Evolutionary conservation across 2,113 vertebrate genomes (phyloP).

Genomic region (Oostethus manadensis): DNA sequence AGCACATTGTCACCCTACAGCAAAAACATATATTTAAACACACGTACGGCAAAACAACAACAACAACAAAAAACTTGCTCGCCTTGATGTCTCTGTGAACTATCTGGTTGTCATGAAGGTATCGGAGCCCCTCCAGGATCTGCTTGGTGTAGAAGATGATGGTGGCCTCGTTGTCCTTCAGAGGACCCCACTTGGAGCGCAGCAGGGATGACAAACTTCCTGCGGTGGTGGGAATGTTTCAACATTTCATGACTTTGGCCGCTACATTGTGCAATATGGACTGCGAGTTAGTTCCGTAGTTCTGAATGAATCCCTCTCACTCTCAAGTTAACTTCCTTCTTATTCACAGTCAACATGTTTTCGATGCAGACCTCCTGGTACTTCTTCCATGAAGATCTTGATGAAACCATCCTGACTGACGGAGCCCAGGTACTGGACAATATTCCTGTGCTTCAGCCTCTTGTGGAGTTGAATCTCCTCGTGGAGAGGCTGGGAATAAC

Average conservation of each 20-base stretch:
- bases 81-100: slow-evolving; percentile 93
- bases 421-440: slow-evolving; percentile 88
- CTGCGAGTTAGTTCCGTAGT: not conserved
- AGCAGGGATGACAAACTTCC: slow-evolving; percentile 88
- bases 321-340: no score
- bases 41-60: not conserved
- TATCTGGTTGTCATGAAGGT: slow-evolving; percentile 89
- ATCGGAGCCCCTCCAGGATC: slow-evolving; percentile 84
- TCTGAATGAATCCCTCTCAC: not conserved
- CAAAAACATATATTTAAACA: slow-evolving; percentile 4
- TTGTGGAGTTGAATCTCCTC: slow-evolving; percentile 91
- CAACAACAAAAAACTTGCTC: not conserved
- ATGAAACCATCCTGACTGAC: slow-evolving; percentile 85
- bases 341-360: not conserved
- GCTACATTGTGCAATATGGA: not conserved
- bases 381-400: slow-evolving; percentile 97
- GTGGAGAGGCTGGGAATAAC: slow-evolving; percentile 87
- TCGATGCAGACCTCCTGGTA: slow-evolving; percentile 80
- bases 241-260: not conserved
- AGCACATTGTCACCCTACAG: slow-evolving; percentile 87
- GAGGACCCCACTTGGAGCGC: slow-evolving; percentile 86
- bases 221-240: slow-evolving; percentile 28
- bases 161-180: slow-evolving; percentile 89
- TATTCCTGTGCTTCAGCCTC: slow-evolving; percentile 85
- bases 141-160: slow-evolving; percentile 90